A percentile compares a stretch with the other conserved stretches of the same genome.
phyloP scores from a whole-genome alignment of 1,140 invertebrate genomes.

The Neodiprion lecontei region DNA sequence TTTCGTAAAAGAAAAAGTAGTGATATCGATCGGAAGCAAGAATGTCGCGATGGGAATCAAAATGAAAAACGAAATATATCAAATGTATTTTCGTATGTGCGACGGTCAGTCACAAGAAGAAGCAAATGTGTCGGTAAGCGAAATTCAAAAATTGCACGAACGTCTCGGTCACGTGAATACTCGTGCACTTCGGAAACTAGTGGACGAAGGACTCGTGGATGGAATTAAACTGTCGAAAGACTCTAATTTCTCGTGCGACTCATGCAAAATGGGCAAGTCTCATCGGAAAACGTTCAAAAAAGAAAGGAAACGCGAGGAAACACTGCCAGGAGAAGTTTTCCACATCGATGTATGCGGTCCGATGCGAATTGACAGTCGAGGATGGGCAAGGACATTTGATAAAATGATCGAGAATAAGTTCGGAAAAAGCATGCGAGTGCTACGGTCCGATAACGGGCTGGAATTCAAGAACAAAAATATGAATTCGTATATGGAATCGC shows the following conservation, averaged over 20 bases:
- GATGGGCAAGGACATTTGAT: conserved; percentile 39
- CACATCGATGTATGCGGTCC: conserved; percentile 46
- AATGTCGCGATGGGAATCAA: conserved; percentile 25
- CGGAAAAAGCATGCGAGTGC: conserved; percentile 36
- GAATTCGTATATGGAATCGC: conserved; percentile 2
- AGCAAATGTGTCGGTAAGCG: conserved; percentile 13
- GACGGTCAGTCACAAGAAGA: conserved; percentile 2
- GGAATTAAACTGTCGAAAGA: conserved; percentile 12
- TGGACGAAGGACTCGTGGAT: conserved; percentile 24
- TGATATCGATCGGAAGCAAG: conserved; percentile 11
- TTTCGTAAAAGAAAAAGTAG: too few relatives aligned
- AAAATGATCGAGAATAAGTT: conserved; percentile 40
- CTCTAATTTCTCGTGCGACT: conserved; percentile 19
- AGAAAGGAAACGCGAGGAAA: neutral
- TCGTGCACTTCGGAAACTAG: conserved; percentile 22
- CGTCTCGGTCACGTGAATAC: conserved; percentile 27
- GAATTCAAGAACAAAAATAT: conserved; percentile 23
- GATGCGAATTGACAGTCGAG: conserved; percentile 43
- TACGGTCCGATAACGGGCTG: conserved; percentile 30
- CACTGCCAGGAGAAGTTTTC: conserved; percentile 40
- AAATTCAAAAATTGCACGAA: conserved; percentile 27
- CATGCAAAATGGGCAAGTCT: conserved; percentile 8
- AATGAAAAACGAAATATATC: neutral
- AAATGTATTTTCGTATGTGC: conserved; percentile 24
- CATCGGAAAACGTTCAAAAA: neutral